Evolutionary conservation across 2,113 vertebrate species (phyloP).

Genomic region (Emberiza fucata): DNA sequence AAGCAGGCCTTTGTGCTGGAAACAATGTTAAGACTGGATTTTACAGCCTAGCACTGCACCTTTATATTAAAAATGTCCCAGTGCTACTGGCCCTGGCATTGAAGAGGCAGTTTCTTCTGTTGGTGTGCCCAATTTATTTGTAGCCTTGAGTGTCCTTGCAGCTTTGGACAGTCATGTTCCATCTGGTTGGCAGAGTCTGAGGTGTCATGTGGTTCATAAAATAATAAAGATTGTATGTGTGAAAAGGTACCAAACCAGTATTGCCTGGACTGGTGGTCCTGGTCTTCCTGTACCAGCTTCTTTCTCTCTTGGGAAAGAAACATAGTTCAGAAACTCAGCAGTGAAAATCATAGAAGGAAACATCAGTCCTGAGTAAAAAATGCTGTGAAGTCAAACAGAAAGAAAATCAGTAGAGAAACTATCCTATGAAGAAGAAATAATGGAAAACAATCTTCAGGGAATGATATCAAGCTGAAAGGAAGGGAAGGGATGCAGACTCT

Average conservation of each 20-base stretch:
- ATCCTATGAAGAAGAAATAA: not conserved
- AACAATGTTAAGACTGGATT: not conserved
- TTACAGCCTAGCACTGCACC: not conserved
- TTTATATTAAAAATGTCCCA: not conserved
- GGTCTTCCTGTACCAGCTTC: not conserved
- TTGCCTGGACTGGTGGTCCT: not conserved
- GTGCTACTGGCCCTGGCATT: no score
- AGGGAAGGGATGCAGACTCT: not conserved
- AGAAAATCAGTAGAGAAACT: not conserved
- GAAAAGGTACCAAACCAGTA: not conserved
- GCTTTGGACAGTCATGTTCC: not conserved
- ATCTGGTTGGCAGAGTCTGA: not conserved
- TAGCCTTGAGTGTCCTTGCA: not conserved
- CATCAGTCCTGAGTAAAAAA: not conserved
- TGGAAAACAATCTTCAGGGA: not conserved
- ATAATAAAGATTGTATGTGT: not conserved
- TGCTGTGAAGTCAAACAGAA: not conserved
- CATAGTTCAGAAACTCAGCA: not conserved
- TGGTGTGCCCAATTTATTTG: not conserved
- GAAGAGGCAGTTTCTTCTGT: not conserved
- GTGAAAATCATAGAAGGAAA: not conserved
- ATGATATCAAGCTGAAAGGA: not conserved
- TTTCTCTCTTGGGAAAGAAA: not conserved
- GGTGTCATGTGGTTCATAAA: not conserved
- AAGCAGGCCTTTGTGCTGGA: not conserved